A percentile compares a stretch with the other conserved stretches of the same genome.
Conservation (phyloP, 2,888 invertebrate species). For the Clanis bilineata region DNA sequence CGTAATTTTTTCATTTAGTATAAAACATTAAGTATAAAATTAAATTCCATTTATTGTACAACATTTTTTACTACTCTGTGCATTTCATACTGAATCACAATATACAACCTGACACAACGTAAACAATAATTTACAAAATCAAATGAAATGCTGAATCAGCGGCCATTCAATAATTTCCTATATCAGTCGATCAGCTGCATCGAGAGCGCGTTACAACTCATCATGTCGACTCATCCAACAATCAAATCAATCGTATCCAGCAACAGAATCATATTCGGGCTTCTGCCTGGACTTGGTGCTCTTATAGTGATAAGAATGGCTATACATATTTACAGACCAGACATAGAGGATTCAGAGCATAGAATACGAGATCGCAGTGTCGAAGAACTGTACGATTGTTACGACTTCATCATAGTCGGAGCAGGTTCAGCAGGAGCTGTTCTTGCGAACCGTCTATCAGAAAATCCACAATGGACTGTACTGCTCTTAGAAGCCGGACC, state of each 20-base stretch:
- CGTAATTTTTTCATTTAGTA: no score
- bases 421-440: constrained; percentile 92
- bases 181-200: constrained; percentile 21
- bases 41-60: constrained; percentile 23
- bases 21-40: constrained; percentile 17
- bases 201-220: constrained; percentile 17
- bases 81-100: constrained; percentile 28
- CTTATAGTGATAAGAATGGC: constrained; percentile 84
- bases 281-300: constrained; percentile 85
- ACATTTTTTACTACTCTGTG: constrained; percentile 43
- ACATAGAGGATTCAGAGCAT: constrained; percentile 86
- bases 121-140: constrained; percentile 48
- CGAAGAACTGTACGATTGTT: constrained; percentile 80
- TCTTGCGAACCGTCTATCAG: constrained; percentile 89
- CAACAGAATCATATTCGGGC: constrained; percentile 84
- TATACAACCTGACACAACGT: constrained; percentile 33
- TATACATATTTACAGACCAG: constrained; percentile 85
- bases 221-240: constrained; percentile 55
- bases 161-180: constrained; percentile 30
- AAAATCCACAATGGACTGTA: constrained; percentile 87
- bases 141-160: constrained; percentile 40
- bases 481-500: constrained; percentile 91
- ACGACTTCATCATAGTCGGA: constrained; percentile 91
- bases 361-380: constrained; percentile 82
- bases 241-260: constrained; percentile 78